Conservation (phyloP, 2,888 invertebrate species). For the Mechanitis messenoides region DNA sequence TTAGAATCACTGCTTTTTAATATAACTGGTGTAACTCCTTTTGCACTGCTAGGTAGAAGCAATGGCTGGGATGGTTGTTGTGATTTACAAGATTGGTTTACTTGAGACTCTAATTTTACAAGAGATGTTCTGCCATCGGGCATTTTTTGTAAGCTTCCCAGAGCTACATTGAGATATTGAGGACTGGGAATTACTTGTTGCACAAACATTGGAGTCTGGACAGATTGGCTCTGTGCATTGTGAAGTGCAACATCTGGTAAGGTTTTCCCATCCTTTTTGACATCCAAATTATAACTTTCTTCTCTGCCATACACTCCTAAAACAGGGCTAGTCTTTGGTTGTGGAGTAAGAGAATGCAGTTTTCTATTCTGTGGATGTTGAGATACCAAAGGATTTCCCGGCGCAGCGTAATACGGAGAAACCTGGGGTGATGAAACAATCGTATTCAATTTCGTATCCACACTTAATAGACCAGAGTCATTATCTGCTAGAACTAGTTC, state of each 20-base stretch:
- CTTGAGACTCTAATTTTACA: slow-evolving; percentile 51
- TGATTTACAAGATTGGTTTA: slow-evolving; percentile 43
- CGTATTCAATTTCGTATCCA: slow-evolving; percentile 50
- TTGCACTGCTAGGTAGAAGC: slow-evolving; percentile 57
- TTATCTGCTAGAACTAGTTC: slow-evolving; percentile 58
- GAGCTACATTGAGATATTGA: slow-evolving; percentile 60
- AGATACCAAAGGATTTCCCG: slow-evolving; percentile 62
- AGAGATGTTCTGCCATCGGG: slow-evolving; percentile 49
- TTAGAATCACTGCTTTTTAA: slow-evolving; percentile 64
- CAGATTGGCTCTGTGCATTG: slow-evolving; percentile 43
- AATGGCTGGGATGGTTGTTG: slow-evolving; percentile 50
- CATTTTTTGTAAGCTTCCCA: slow-evolving; percentile 53
- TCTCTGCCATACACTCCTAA: slow-evolving; percentile 51
- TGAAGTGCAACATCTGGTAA: slow-evolving; percentile 52
- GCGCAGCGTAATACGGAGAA: slow-evolving; percentile 50
- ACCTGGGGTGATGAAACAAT: slow-evolving; percentile 49
- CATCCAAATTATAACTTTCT: slow-evolving; percentile 51
- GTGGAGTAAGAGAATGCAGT: slow-evolving; percentile 38
- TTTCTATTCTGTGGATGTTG: slow-evolving; percentile 54
- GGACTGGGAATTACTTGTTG: slow-evolving; percentile 67
- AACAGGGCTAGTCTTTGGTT: slow-evolving; percentile 50
- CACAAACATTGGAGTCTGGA: slow-evolving; percentile 58
- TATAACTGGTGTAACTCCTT: slow-evolving; percentile 59
- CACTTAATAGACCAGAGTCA: slow-evolving; percentile 48
- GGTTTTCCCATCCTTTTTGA: slow-evolving; percentile 40